A percentile compares a stretch with the other conserved stretches of the same genome.
Evolutionary conservation across 2,797 vertebrate genomes (phyloP).

Genomic region (Chlorospingus flavigularis): DNA sequence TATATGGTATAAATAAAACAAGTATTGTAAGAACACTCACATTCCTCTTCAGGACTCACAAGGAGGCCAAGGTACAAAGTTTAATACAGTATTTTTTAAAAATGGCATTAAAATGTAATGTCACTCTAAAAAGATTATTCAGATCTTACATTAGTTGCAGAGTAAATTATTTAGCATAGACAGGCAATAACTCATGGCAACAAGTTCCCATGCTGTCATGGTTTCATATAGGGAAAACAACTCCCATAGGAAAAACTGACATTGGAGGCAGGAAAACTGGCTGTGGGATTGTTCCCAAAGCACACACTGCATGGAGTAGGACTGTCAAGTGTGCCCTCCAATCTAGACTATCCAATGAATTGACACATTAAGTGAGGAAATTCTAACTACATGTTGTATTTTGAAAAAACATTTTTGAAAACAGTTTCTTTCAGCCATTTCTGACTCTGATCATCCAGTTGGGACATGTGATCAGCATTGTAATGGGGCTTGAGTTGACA

Average conservation of each 20-base stretch:
- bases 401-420: background rate
- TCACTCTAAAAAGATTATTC: background rate
- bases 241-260: background rate
- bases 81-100: background rate
- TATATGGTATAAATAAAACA: slow-evolving; percentile 12
- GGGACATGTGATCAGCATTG: background rate
- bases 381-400: background rate
- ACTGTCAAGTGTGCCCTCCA: background rate
- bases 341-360: background rate
- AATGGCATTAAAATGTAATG: background rate
- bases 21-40: background rate
- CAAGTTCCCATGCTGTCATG: background rate
- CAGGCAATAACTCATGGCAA: background rate
- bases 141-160: background rate
- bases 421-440: background rate
- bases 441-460: background rate
- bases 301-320: background rate
- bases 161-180: background rate
- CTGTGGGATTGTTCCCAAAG: background rate
- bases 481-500: background rate
- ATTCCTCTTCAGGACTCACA: background rate
- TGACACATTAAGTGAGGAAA: background rate
- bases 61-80: background rate
- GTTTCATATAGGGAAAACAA: background rate
- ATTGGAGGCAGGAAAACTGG: background rate